These are phyloP conservation scores for Drosophila helvetica DNA, from an alignment of 2,888 invertebrate genomes.

Conservation along the genomic window DNA sequence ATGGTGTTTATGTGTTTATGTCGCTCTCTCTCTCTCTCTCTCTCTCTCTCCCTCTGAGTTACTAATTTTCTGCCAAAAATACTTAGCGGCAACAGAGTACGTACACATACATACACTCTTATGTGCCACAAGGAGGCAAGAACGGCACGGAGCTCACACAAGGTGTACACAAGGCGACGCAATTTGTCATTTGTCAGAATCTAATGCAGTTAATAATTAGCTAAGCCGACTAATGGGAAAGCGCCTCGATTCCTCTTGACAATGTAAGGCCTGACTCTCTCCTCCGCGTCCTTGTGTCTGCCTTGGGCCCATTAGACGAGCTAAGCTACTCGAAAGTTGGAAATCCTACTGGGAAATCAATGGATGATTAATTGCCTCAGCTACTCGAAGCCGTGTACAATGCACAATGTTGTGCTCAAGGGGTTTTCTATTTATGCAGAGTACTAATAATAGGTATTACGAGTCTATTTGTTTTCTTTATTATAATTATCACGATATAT, in stretches of 20 bases:
- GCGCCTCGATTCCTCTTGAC: constrained; percentile 38
- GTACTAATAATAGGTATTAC: constrained; percentile 4
- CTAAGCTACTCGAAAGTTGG: constrained; percentile 16
- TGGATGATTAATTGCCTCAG: constrained; percentile 44
- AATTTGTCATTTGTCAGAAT: constrained; percentile 78
- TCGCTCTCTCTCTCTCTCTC: not conserved
- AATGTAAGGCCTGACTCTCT: constrained; percentile 26
- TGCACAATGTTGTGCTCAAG: constrained; percentile 15
- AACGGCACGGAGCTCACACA: constrained; percentile 10
- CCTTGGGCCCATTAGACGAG: constrained; percentile 22
- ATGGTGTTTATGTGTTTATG: constrained; percentile 68
- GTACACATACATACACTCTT: not conserved
- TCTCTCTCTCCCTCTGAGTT: constrained; percentile 49
- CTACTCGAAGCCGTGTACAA: constrained; percentile 2
- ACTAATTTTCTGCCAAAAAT: constrained; percentile 76
- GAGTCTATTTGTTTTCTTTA: not conserved
- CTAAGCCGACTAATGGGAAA: constrained; percentile 48
- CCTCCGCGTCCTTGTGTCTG: not conserved
- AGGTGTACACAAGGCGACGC: constrained; percentile 29
- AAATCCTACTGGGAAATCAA: constrained; percentile 44
- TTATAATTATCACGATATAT: not conserved
- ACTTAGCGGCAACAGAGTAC: constrained; percentile 41
- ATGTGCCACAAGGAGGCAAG: constrained; percentile 10
- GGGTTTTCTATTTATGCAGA: constrained; percentile 34
- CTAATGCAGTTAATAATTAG: constrained; percentile 79